Percentiles rank a stretch among this genome's conserved stretches.
These are phyloP conservation scores for Corythornis madagascariensis DNA, from an alignment of 2,113 vertebrate species.

Conservation along the genomic window DNA sequence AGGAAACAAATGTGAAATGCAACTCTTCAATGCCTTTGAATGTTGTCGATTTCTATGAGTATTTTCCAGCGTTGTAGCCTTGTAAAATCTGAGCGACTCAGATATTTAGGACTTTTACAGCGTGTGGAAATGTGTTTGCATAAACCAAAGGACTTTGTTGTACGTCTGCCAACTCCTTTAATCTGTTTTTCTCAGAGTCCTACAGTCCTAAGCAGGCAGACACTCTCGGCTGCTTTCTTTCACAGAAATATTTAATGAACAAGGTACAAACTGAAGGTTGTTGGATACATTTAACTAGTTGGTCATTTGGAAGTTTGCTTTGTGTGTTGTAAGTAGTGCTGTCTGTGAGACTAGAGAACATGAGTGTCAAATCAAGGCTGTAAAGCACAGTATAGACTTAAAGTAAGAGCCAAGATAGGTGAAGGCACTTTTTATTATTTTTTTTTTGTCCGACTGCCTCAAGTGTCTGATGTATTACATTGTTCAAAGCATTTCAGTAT, in stretches of 20 bases:
- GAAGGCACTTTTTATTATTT: not conserved
- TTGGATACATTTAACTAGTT: not conserved
- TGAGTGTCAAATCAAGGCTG: not conserved
- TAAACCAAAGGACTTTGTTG: constrained; percentile 40
- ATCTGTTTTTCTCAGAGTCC: not conserved
- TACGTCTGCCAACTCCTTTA: constrained; percentile 54
- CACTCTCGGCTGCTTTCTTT: not conserved
- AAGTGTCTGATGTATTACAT: constrained; percentile 47
- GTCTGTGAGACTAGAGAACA: not conserved
- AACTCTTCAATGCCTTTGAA: constrained; percentile 56
- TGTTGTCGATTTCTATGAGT: constrained; percentile 26
- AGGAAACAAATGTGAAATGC: constrained; percentile 34
- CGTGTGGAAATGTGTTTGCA: constrained; percentile 54
- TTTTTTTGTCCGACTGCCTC: not conserved
- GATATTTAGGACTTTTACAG: constrained; percentile 65
- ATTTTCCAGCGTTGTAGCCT: constrained; percentile 59
- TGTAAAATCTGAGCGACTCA: constrained; percentile 74
- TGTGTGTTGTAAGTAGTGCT: accelerated
- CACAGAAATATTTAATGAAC: not conserved
- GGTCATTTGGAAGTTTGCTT: not conserved
- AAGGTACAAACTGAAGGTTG: not conserved
- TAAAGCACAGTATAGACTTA: not conserved
- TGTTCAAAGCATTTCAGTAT: constrained; percentile 54
- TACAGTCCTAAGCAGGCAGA: not conserved
- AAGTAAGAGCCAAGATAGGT: not conserved